Base-by-base conservation (phyloP, 2,113 vertebrate species). In the Cebus imitator region DNA sequence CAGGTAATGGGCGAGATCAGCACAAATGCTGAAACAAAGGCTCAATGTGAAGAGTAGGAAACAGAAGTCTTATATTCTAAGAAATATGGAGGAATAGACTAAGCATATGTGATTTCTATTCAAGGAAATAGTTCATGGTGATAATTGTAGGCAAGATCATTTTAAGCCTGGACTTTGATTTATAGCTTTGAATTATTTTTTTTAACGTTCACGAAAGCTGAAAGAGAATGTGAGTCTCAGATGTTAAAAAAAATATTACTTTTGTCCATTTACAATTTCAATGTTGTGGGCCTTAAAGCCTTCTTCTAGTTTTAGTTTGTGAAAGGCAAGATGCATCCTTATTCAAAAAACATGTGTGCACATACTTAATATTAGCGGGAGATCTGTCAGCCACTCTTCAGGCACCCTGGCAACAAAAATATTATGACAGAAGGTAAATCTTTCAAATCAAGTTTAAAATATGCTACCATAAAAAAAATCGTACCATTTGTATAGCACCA, bases 231-330 rank as follows among this genome's bases (percentile, higher is more conserved):
- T 95, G 57, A 90, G 95, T 88, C 57, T 96, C 92, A 32, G 72
- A 94, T 94, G 6, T 57, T 81, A 94, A 95, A 96, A 78, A 57
- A 93, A 90, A 96, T 90, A 6, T 88, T 96, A 88, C 14, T 95
- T 75, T 96, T 90, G 58, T 92, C 82, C 83, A 32, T 79, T 82
- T 94, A 35, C 93, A 84, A 92, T 72, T 98, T 95, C 96, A 93
- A 95, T 97, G 96, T 66, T 70, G 85, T 8, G 35, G 85, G 14
- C 17, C 25, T 83, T 97, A 88, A 91, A 35, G 18, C 0, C 6
- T 81, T 45, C 70, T 73, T 84, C 68, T 50, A 90, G 9, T 37
- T 84, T 97, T 97, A 95, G 57, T 48, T 72, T 96, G 70, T 61
- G 40, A n/a, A 96, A 96, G 55, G 82, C 72, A 97, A 94, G 78